Conservation (phyloP, 2,113 vertebrate species). For the Rhinolophus sinicus region DNA sequence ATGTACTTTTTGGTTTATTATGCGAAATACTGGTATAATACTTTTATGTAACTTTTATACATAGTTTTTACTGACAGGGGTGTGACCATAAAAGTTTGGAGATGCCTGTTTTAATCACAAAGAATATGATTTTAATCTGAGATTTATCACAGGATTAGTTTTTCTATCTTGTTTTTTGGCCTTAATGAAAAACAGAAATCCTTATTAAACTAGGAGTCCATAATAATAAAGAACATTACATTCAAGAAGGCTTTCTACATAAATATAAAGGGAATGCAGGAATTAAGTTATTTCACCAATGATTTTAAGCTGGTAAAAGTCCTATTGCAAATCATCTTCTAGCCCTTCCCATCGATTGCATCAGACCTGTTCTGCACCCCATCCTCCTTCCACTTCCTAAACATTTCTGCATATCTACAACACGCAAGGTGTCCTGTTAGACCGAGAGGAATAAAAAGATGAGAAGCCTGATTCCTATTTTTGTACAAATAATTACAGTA, state of each 20-base stretch:
- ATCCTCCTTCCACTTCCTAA: background rate
- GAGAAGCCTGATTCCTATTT: background rate
- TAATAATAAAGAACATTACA: background rate
- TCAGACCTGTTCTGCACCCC: background rate
- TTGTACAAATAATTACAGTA: background rate
- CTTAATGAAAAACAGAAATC: slow-evolving; percentile 24
- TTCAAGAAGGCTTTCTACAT: background rate
- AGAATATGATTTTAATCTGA: slow-evolving; percentile 41
- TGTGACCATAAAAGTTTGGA: background rate
- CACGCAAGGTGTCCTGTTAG: background rate
- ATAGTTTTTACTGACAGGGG: background rate
- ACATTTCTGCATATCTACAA: background rate
- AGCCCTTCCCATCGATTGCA: background rate
- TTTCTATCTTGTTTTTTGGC: background rate
- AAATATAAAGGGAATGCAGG: background rate
- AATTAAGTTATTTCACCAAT: background rate
- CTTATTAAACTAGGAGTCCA: slow-evolving; percentile 25
- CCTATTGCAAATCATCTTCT: background rate
- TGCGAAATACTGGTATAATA: background rate
- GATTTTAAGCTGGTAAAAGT: background rate
- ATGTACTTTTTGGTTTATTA: background rate
- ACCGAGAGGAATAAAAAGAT: background rate
- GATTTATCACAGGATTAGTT: background rate
- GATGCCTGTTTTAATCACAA: background rate
- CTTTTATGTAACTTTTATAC: background rate